Base-by-base conservation (phyloP, 2,888 invertebrate genomes). In the Sarcophaga caerulescens region DNA sequence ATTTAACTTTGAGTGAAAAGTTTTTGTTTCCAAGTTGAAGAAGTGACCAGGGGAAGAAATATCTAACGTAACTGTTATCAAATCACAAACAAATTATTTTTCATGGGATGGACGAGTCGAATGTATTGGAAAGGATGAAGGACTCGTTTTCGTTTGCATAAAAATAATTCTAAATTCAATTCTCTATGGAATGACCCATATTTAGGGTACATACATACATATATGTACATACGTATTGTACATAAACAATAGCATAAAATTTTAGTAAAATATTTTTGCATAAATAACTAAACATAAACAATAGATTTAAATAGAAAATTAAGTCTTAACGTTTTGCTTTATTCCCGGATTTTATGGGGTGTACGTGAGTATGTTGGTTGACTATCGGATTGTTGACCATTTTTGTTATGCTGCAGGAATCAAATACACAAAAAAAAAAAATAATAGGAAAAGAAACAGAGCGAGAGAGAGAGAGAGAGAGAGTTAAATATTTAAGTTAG, bases 281-380 rank as follows among this genome's bases (percentile, higher is more conserved):
- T 85, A 85, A 85, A 85, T 85, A 83, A 83, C 85, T 85, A 80
- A 83, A 83, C 80, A 69, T 80, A 83, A 85, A 85, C 85, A 85
- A 85, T 81, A 80, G 85, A 85, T 80, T 85, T 80, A 80, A 83
- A 83, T 85, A 81, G 80, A 83, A 85, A 85, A 85, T 85, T 83
- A 85, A 85, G 85, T 83, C 68, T 45, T 66, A 87, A 88, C 87
- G 70, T 88, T 35, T 88, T 84, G 85, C 75, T 14, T 70, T 59
- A 8, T 69, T 70, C 17, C 45, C 21, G 8, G 4, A 68, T 52
- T 79, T 84, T 57, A 45, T 68, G 44, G 52, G 2, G 52, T 52
- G 17, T 52, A 52, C 52, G 52, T 52, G 52, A 12, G 52, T 52
- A 52, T 52, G 14, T 35, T 19, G n/a, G 47, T 52, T 17, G 23